These are phyloP conservation scores for Trachelus tabidus DNA, from an alignment of 2,888 invertebrate species.

Conservation along the genomic window DNA sequence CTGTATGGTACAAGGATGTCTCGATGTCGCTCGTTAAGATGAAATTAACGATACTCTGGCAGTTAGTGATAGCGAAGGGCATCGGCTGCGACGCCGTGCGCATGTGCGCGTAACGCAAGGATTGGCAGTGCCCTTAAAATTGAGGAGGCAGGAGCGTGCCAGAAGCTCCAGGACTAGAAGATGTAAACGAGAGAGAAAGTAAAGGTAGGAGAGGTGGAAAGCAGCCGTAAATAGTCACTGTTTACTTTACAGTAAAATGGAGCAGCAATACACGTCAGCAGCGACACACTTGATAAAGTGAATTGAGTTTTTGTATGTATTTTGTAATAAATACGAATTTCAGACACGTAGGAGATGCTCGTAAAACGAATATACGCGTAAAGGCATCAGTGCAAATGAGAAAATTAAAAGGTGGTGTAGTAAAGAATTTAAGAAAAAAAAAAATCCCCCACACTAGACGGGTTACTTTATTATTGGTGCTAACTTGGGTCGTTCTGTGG, in stretches of 20 bases:
- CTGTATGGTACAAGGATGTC: neutral
- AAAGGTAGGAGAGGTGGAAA: neutral
- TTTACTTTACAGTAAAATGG: neutral
- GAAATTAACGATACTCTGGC: neutral
- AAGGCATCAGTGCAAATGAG: neutral
- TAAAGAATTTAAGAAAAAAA: neutral
- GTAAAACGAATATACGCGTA: neutral
- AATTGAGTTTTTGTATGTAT: slow-evolving; percentile 52
- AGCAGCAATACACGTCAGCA: slow-evolving; percentile 34
- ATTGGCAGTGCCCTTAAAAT: neutral
- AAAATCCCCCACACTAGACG: neutral
- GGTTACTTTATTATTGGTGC: slow-evolving; percentile 49
- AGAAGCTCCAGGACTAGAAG: neutral
- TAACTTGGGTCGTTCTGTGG: slow-evolving; percentile 27
- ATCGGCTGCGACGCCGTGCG: neutral
- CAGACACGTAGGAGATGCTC: neutral
- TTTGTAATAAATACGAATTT: slow-evolving; percentile 29
- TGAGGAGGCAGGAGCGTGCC: neutral
- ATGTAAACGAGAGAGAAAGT: neutral
- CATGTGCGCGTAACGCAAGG: neutral
- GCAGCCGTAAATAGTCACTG: neutral
- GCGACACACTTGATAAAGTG: slow-evolving; percentile 42
- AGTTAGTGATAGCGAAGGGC: neutral
- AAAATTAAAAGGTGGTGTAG: neutral
- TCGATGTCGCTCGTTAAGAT: neutral